Evolutionary conservation across 1,140 invertebrate genomes (phyloP), one percentile per base, ranked within the genome.

Genomic region (Oncopodura yosiiana): DNA sequence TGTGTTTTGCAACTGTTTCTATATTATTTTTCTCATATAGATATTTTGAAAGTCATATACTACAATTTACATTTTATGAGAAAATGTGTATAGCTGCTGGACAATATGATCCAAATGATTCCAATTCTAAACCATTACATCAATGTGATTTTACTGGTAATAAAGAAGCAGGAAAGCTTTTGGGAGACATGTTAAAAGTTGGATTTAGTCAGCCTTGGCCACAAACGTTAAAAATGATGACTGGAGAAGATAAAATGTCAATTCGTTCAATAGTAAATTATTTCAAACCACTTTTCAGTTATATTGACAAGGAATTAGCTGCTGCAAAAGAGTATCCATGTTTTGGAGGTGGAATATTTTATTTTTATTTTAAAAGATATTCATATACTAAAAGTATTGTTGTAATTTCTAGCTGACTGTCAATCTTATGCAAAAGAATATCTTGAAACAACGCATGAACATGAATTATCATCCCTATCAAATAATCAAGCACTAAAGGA

Each of bases 21-120:
- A 19, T 53, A 9, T 16, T 58, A 3, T 11, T 55, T 9, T 27
- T 24, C n/a, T 55, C n/a, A 23, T 69, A 11, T 68, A 76, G 76
- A 46, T 77, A 77, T 64, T 78, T 79, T 60, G 68, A 77, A 4
- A 73, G 73, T 56, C 69, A 67, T 57, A 68, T 78, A 18, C 61
- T 79, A 2, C 62, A 67, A 46, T 67, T 68, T 19, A 64, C 73
- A 61, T 73, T 75, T 49, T 71, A 74, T 55, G 66, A 72, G 53
- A 62, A 69, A 18, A 63, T 75, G 55, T 75, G 74, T 54, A 59
- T 62, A 9, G 66, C 60, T 29, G 48, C 65, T 11, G 63, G 54
- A 12, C 66, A 70, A 24, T 65, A 63, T 26, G 65, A 69, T 12
- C 63, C 60, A 3, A 46, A 45, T 24, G 48, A 62, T 8, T 67